Conservation (phyloP, 2,113 vertebrate species). For the Holacanthus passer region DNA sequence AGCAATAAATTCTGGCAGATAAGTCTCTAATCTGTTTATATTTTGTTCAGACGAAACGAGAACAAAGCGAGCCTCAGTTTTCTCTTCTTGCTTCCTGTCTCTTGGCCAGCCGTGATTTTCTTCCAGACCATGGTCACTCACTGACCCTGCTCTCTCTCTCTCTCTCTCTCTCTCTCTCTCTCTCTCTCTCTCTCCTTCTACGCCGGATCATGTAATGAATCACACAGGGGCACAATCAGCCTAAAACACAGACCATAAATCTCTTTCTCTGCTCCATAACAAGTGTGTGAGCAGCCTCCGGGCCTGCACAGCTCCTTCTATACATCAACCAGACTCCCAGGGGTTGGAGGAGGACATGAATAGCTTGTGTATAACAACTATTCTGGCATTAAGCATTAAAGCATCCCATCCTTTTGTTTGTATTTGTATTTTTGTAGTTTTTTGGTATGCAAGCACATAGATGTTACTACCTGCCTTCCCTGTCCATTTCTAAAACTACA, state of each 20-base stretch:
- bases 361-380: not conserved
- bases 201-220: constrained; percentile 51
- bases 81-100: constrained; percentile 28
- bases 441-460: not conserved
- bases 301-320: constrained; percentile 24
- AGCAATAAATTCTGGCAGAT: constrained; percentile 26
- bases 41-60: constrained; percentile 27
- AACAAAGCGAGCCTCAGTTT: constrained; percentile 37
- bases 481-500: constrained; percentile 5
- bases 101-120: constrained; percentile 11
- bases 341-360: constrained; percentile 26
- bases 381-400: not conserved
- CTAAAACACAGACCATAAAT: constrained; percentile 60
- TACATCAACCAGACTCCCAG: constrained; percentile 32
- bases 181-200: not conserved
- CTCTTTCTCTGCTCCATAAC: constrained; percentile 42
- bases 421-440: not conserved
- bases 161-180: not conserved
- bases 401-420: constrained; percentile 1
- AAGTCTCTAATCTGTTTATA: constrained; percentile 12
- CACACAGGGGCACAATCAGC: constrained; percentile 53
- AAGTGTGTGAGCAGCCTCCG: constrained; percentile 37
- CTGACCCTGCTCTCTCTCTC: not conserved
- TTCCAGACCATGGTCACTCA: constrained; percentile 25
- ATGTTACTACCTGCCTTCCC: constrained; percentile 5